A percentile compares a stretch with the other conserved stretches of the same genome.
Evolutionary conservation across 2,113 vertebrate species (phyloP).

Genomic region (Martes martes): DNA sequence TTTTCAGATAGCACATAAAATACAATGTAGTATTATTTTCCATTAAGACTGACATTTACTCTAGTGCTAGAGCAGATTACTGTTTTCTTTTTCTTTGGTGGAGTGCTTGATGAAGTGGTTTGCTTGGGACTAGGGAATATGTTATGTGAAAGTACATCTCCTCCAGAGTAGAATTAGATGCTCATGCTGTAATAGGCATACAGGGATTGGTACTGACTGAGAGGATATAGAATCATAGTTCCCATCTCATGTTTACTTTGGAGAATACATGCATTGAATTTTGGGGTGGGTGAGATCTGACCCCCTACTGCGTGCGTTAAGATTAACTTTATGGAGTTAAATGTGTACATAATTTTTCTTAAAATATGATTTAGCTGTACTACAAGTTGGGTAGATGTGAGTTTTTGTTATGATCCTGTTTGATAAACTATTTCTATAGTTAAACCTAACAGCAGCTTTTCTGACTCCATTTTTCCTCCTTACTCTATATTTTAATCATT

Average conservation of each 20-base stretch:
- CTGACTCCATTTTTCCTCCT: background rate
- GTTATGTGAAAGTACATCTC: background rate
- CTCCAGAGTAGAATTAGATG: background rate
- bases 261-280: background rate
- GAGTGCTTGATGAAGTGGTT: background rate
- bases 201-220: background rate
- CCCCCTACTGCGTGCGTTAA: background rate
- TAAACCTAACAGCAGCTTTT: background rate
- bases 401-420: background rate
- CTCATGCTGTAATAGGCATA: background rate
- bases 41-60: background rate
- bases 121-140: background rate
- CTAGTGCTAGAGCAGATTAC: background rate
- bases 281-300: background rate
- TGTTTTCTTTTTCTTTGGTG: background rate
- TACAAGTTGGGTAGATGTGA: background rate
- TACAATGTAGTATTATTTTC: background rate
- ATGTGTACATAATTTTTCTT: background rate
- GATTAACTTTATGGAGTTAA: slow-evolving; percentile 1
- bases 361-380: background rate
- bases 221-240: background rate
- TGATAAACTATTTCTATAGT: background rate
- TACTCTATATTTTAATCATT: background rate
- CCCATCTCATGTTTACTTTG: background rate
- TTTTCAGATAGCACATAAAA: background rate